A percentile compares a stretch with the other conserved stretches of the same genome.
These are phyloP conservation scores for Corbicula japonica DNA, from an alignment of 2,888 invertebrate genomes.

Conservation along the genomic window DNA sequence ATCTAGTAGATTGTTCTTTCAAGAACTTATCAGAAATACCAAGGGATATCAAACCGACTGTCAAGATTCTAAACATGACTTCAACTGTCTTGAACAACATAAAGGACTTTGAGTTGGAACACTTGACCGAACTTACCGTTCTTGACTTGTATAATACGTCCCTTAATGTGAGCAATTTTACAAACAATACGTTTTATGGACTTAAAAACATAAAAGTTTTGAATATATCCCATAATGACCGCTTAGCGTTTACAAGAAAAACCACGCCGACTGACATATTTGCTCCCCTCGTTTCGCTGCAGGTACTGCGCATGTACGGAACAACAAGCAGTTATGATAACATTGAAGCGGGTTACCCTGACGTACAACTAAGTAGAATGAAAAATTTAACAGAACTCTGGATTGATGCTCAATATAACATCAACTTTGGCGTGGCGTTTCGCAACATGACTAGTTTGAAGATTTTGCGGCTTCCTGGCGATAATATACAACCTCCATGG, in stretches of 20 bases:
- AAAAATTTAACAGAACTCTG: conserved; percentile 21
- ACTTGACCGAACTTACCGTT: background rate
- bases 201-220: conserved; percentile 18
- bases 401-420: conserved; percentile 43
- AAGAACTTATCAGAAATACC: conserved; percentile 17
- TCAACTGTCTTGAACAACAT: background rate
- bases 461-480: conserved; percentile 31
- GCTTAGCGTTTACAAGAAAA: conserved; percentile 23
- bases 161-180: background rate
- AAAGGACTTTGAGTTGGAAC: background rate
- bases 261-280: conserved; percentile 24
- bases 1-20: conserved; percentile 30
- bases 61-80: conserved; percentile 15
- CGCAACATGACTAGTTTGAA: conserved; percentile 26
- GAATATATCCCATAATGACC: conserved; percentile 39
- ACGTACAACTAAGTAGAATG: conserved; percentile 22
- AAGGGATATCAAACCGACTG: background rate
- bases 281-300: background rate
- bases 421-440: conserved; percentile 35
- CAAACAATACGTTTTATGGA: conserved; percentile 24
- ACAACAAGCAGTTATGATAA: conserved; percentile 39
- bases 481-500: conserved; percentile 16
- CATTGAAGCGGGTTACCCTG: conserved; percentile 21
- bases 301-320: conserved; percentile 45
- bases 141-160: conserved; percentile 25